These are phyloP conservation scores for Zelleria hepariella DNA, from an alignment of 2,888 invertebrate species.

Conservation along the genomic window DNA sequence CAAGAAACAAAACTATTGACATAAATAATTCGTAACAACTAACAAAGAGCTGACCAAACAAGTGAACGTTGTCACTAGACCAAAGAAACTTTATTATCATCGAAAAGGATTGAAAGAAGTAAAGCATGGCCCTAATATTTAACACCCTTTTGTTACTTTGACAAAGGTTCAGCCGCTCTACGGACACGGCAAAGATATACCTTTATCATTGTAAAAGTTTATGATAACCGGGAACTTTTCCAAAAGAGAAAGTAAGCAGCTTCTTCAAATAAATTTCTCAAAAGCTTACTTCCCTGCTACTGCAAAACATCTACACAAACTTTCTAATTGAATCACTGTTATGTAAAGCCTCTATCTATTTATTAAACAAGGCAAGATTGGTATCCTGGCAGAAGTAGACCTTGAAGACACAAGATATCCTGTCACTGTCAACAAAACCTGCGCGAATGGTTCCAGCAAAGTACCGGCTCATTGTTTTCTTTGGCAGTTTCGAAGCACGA, in stretches of 20 bases:
- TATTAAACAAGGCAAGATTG: too few species aligned
- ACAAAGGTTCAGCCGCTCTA: conserved; percentile 15
- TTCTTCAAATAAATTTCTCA: background rate
- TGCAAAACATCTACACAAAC: too few species aligned
- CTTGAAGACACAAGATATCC: too few species aligned
- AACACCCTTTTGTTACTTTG: conserved; percentile 12
- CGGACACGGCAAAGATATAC: conserved; percentile 8
- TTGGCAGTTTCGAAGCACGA: too few species aligned
- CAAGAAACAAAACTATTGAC: too few species aligned
- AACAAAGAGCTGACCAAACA: background rate
- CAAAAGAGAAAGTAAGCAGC: too few species aligned
- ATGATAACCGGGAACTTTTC: background rate
- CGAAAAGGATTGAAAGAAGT: background rate
- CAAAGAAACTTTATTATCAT: conserved; percentile 4
- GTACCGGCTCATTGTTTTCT: too few species aligned
- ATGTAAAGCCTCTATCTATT: too few species aligned
- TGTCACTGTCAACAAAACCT: too few species aligned
- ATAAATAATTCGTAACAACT: background rate
- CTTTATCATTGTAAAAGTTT: background rate
- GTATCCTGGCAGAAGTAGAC: too few species aligned
- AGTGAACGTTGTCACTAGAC: background rate
- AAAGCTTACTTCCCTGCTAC: background rate
- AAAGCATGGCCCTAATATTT: conserved; percentile 6
- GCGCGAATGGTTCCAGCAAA: too few species aligned
- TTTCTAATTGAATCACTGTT: too few species aligned